A percentile compares a stretch with the other conserved stretches of the same genome.
phyloP scores from a whole-genome alignment of 92 coral and sea anemone genomes.

The Umimayanthus chanpuru region DNA sequence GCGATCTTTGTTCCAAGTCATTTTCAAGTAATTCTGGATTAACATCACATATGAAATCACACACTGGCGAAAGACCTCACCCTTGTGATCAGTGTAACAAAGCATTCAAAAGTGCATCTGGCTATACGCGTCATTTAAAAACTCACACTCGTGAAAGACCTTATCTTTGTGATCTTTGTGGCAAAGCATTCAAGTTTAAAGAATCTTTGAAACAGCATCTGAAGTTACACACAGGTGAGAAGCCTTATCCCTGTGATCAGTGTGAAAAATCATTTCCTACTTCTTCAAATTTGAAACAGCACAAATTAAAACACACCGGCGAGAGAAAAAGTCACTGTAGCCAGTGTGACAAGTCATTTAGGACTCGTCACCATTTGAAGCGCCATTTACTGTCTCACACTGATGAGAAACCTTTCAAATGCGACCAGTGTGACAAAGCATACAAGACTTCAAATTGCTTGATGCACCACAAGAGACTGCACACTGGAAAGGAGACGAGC shows the following conservation, averaged over 20 bases:
- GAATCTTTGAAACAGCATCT: neutral
- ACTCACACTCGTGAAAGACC: neutral
- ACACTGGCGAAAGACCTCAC: neutral
- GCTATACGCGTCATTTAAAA: neutral
- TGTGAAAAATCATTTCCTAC: neutral
- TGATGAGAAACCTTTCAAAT: neutral
- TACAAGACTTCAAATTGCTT: neutral
- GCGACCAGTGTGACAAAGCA: conserved; percentile 13
- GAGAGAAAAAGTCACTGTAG: neutral
- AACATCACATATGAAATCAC: neutral
- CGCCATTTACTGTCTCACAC: neutral
- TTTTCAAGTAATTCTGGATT: neutral
- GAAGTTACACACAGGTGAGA: neutral
- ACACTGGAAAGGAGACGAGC: conserved; percentile 1
- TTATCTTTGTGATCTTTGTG: conserved; percentile 4
- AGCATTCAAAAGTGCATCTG: neutral
- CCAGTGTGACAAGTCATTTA: conserved; percentile 8
- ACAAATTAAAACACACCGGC: neutral
- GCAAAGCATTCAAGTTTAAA: neutral
- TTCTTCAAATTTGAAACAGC: neutral
- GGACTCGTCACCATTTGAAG: neutral
- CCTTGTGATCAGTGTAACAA: neutral
- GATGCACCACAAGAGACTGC: neutral
- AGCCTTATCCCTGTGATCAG: neutral
- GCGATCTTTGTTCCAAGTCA: conserved; percentile 3